Conservation (phyloP, 1,140 invertebrate genomes). For the Dendroctonus valens region DNA sequence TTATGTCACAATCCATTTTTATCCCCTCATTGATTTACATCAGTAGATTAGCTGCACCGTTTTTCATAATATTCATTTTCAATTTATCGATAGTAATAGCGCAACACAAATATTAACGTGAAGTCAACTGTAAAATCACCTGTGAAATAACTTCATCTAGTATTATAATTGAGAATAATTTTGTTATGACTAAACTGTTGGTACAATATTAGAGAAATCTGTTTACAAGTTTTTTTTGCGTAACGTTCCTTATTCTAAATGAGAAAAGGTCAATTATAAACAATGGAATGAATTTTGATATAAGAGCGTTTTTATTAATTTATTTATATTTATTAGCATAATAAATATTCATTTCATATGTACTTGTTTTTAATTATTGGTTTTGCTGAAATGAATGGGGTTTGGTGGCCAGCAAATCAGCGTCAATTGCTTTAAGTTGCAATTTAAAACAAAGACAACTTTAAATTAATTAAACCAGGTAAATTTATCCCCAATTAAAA, state of each 20-base stretch:
- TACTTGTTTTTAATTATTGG: too few relatives aligned
- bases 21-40: not conserved
- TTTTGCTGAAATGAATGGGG: too few relatives aligned
- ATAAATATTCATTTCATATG: too few relatives aligned
- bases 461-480: too few relatives aligned
- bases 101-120: conserved; percentile 17
- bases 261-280: too few relatives aligned
- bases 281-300: too few relatives aligned
- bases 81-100: conserved; percentile 18
- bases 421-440: too few relatives aligned
- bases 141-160: conserved; percentile 15
- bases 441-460: too few relatives aligned
- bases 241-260: not conserved
- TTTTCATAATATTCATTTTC: conserved; percentile 24
- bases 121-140: conserved; percentile 24
- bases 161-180: conserved; percentile 11
- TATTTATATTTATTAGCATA: too few relatives aligned
- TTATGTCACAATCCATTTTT: conserved; percentile 11
- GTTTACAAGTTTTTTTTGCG: conserved; percentile 6
- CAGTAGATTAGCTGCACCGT: conserved; percentile 12
- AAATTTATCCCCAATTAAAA: too few relatives aligned
- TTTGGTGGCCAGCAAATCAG: too few relatives aligned
- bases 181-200: not conserved
- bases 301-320: too few relatives aligned
- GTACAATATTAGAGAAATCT: conserved; percentile 3